These are phyloP conservation scores for Zoanthus gigantus DNA, from an alignment of 92 coral and sea anemone genomes.

Conservation along the genomic window DNA sequence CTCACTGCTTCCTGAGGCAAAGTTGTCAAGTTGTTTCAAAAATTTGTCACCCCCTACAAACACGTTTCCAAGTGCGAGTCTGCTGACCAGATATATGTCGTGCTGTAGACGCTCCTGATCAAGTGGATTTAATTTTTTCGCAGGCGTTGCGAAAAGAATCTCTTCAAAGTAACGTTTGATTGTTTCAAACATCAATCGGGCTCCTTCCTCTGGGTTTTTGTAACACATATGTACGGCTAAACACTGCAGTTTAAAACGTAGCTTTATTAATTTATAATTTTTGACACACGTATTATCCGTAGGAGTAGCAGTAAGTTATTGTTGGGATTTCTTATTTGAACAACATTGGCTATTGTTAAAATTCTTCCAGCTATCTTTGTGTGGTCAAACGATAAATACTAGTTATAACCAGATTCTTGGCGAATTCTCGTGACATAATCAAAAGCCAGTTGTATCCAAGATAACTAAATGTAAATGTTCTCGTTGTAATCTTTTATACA, in stretches of 20 bases:
- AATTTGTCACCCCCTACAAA: constrained; percentile 81
- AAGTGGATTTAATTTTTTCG: constrained; percentile 56
- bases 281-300: too few species aligned
- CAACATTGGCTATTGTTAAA: too few species aligned
- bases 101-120: constrained; percentile 79
- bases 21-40: constrained; percentile 65
- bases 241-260: constrained; percentile 55
- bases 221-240: constrained; percentile 88
- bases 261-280: neutral
- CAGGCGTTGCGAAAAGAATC: constrained; percentile 61
- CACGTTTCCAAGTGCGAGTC: constrained; percentile 84
- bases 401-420: too few species aligned
- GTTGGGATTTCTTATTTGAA: too few species aligned
- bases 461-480: too few species aligned
- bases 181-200: constrained; percentile 78
- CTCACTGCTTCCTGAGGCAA: constrained; percentile 26
- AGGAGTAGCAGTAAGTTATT: too few species aligned
- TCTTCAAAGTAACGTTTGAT: constrained; percentile 75
- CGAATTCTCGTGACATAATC: too few species aligned
- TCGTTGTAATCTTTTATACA: too few species aligned
- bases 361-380: too few species aligned
- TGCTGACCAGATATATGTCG: constrained; percentile 78
- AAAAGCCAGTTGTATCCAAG: too few species aligned
- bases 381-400: too few species aligned
- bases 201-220: constrained; percentile 85